Evolutionary conservation across 2,113 vertebrate species (phyloP).

Genomic region (Melozone crissalis): DNA sequence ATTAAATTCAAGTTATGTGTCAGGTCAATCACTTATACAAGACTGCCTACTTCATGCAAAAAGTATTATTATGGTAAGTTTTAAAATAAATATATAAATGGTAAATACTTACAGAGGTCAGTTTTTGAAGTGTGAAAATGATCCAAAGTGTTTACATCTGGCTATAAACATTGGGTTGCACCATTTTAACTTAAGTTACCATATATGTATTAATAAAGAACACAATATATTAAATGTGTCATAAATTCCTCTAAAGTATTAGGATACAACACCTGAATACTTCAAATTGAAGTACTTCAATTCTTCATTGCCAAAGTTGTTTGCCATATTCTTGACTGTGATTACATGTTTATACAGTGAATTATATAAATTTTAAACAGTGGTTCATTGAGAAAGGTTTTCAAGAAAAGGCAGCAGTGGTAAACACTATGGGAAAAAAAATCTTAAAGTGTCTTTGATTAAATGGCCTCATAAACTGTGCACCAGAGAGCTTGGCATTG

Average conservation of each 20-base stretch:
- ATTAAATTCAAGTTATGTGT: background rate
- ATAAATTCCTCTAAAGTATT: background rate
- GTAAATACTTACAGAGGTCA: background rate
- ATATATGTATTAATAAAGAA: background rate
- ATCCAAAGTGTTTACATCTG: background rate
- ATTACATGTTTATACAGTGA: background rate
- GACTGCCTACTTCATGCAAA: background rate
- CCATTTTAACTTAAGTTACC: background rate
- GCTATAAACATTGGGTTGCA: background rate
- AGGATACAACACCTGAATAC: rapidly evolving
- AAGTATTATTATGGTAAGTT: background rate
- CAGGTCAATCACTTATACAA: background rate
- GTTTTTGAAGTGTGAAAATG: background rate
- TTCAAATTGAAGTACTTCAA: background rate
- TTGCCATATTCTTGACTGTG: background rate
- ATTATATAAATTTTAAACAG: background rate
- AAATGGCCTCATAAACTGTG: background rate
- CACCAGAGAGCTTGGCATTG: background rate
- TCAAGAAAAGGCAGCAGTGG: background rate
- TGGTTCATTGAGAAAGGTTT: background rate
- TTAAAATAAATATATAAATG: background rate
- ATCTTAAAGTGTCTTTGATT: background rate
- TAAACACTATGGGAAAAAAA: background rate
- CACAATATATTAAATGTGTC: background rate
- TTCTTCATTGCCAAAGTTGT: background rate